phyloP scores from a whole-genome alignment of 1,140 invertebrate genomes.

The Cephus cinctus region DNA sequence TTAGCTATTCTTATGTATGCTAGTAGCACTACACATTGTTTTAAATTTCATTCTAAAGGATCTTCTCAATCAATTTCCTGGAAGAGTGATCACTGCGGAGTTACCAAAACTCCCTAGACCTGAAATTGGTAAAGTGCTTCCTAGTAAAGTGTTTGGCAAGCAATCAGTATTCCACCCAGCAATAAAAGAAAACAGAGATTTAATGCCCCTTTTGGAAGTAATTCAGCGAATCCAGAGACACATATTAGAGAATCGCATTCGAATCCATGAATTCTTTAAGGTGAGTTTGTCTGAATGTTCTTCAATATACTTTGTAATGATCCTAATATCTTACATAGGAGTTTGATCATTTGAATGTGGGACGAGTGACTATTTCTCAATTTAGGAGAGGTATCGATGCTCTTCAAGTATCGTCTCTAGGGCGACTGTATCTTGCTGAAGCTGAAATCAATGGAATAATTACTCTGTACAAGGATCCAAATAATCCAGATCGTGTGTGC shows the following conservation, averaged over 20 bases:
- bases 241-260: conserved; percentile 61
- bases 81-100: conserved; percentile 64
- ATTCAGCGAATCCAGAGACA: conserved; percentile 61
- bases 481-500: conserved; percentile 62
- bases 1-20: too few species aligned
- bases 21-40: too few species aligned
- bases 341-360: conserved; percentile 63
- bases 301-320: background rate
- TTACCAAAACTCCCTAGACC: conserved; percentile 65
- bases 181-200: conserved; percentile 19
- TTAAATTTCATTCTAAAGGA: too few species aligned
- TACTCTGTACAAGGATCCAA: conserved; percentile 64
- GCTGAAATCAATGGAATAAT: conserved; percentile 61
- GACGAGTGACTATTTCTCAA: conserved; percentile 63
- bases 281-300: conserved; percentile 32
- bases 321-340: conserved; percentile 46
- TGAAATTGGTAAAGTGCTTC: conserved; percentile 59
- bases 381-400: conserved; percentile 65
- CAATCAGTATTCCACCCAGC: conserved; percentile 61
- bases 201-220: conserved; percentile 49
- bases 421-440: conserved; percentile 55
- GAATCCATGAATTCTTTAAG: conserved; percentile 65
- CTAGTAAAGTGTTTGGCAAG: conserved; percentile 56
- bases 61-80: conserved; percentile 58
- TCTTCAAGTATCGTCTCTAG: conserved; percentile 61